Evolutionary conservation across 2,888 invertebrate species (phyloP), one percentile per base, ranked within the genome.

Genomic region (Andrena camellia): DNA sequence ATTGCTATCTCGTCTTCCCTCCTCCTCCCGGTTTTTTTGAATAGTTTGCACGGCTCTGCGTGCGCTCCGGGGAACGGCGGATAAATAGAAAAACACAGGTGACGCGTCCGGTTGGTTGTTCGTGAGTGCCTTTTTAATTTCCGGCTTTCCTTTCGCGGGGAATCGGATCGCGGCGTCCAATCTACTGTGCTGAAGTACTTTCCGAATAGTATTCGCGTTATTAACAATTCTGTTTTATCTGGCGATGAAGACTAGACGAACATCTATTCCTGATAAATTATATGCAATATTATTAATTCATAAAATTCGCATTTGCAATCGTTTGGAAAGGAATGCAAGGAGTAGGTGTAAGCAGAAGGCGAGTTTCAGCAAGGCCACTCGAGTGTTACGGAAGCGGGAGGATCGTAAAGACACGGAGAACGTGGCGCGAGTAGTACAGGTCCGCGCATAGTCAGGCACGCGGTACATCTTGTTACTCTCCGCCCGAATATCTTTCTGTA

Each of bases 61-160:
- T 52, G 80, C 26, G 66, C 80, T n/a, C 66, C 66, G 48, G 26
- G 50, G 20, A 57, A 33, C 64, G 35, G 31, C 17, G 23, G 29
- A 48, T 69, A 69, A 52, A 80, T 29, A 60, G 64, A 70, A 60
- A 79, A 79, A 69, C 64, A 50, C 42, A 50, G 35, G 20, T 8
- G 60, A 10, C 48, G 33, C 33, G 60, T 80, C 80, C 79, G 71
- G 72, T 33, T 33, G 54, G 8, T 54, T 63, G 63, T 78, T 78
- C 29, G 69, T 48, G 50, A 62, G 29, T 26, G 72, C 54, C 33
- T 63, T 54, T 81, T 81, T 72, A 81, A 81, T 80, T 81, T 81
- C 80, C 81, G 80, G 81, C 52, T 50, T 54, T 6, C 60, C 66
- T 29, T 52, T 31, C 50, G 31, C 10, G 26, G 29, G 52, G 10